Base-by-base conservation (phyloP, 2,888 invertebrate species). In the Ptychoptera albimana region DNA sequence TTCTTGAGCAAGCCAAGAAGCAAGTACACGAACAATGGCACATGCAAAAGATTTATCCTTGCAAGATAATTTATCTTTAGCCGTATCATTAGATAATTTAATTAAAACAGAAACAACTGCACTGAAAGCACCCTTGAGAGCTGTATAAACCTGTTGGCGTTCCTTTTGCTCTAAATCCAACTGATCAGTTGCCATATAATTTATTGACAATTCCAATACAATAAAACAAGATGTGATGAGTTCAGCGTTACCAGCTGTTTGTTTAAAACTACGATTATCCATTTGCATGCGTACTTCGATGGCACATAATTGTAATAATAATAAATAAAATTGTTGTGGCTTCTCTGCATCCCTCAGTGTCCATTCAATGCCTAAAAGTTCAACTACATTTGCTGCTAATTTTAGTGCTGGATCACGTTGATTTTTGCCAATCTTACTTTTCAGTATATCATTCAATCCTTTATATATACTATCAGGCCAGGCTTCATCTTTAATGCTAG, bases 281-380 rank as follows among this genome's bases (percentile, higher is more conserved):
- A 93, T 69, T 53, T 88, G 86, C 91, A 94, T 92, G 56, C 92
- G 76, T 1, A 93, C 82, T 72, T 94, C 93, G 58, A 93, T 86
- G 42, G 89, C 87, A 54, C 85, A 81, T 45, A 94, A 68, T 60
- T 93, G 91, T 45, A 91, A 75, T 10, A 92, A 66, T 14, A 91
- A 68, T 54, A 92, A 79, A 56, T 89, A 82, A 56, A 86, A 79
- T 64, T 85, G 84, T 46, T 73, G 73, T 45, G 86, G 85, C 52
- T 76, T 74, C 48, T 82, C 81, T 52, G 82, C 82, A 61, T 85
- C 83, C 54, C 74, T 74, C 50, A 88, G 68, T 45, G 82, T 74
- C 88, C 89, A 91, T 51, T 87, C 85, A 23, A 87, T 76, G 14
- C 92, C 89, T 15, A 89, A 68, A 1, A 85, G 67, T 52, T 88